Base-by-base conservation (phyloP, 2,888 invertebrate species). In the Atrina japonica region DNA sequence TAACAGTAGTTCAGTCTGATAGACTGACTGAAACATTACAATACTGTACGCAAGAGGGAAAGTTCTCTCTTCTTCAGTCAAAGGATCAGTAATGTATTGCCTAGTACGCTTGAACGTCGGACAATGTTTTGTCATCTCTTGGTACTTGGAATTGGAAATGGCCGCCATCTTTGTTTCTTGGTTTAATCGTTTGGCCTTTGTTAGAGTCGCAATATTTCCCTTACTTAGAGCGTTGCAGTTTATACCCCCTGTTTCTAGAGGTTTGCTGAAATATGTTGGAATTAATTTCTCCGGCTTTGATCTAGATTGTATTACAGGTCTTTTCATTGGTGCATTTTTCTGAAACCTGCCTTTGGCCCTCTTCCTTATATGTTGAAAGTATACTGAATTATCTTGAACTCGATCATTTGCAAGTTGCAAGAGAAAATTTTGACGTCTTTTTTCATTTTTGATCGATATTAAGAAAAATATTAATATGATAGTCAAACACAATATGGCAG, bases 11-110 rank as follows among this genome's bases (percentile, higher is more conserved):
- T 83, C 86, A 1, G 81, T 72, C 50, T 84, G 84, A 35, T 76
- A 70, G 3, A 77, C 72, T 30, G 82, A 73, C 63, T 77, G 77
- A 35, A 80, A 82, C 52, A 85, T 76, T 1, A 85, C 27, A 25
- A 87, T 78, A 50, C 80, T 82, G 65, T 70, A 87, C 5, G 87
- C 86, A 3, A 87, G 56, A 0, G 83, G 83, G 65, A 85, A 86
- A 0, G 73, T 55, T 6, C 69, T 59, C 66, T 82, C 83, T 11
- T 75, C 75, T 21, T 66, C 29, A 0, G 78, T 69, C 11, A 80
- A 49, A 3, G 64, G 43, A n/a, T 41, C 60, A 3, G 65, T 77
- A 5, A 82, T 77, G 53, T 82, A 83, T 7, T 67, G 64, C 16
- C 75, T 58, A 25, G 65, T 50, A 23, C 56, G 23, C 7, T 43